Percentiles rank a stretch among this genome's conserved stretches.
phyloP scores from a whole-genome alignment of 1,140 invertebrate genomes.

The Telenomus remus region DNA sequence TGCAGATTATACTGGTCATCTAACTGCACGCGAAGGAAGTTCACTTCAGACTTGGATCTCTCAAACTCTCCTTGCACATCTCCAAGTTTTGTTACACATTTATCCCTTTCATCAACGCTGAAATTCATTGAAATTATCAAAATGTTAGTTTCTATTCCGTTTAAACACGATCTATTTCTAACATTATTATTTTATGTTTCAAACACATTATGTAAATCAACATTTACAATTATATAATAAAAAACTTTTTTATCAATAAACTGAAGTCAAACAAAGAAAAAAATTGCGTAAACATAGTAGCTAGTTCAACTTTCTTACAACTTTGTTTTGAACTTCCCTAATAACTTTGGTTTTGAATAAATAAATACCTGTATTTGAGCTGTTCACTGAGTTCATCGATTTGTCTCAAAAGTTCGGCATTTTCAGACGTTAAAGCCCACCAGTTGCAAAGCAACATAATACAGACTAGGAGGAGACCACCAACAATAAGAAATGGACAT shows the following conservation, averaged over 20 bases:
- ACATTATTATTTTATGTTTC: too few species aligned
- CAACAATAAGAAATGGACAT: constrained; percentile 74
- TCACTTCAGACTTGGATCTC: constrained; percentile 61
- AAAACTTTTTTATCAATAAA: not conserved
- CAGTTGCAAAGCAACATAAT: constrained; percentile 75
- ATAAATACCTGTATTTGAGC: constrained; percentile 69
- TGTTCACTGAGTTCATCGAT: constrained; percentile 74
- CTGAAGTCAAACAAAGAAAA: not conserved
- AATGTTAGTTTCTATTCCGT: too few species aligned
- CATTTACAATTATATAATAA: too few species aligned
- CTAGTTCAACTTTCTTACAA: too few species aligned
- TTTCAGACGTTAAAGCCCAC: constrained; percentile 75
- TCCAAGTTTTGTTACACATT: constrained; percentile 64
- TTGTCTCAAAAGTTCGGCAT: constrained; percentile 72
- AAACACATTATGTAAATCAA: too few species aligned
- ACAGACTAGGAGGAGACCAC: constrained; percentile 69
- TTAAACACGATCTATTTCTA: too few species aligned
- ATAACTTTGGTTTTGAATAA: too few species aligned
- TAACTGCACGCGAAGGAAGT: constrained; percentile 62
- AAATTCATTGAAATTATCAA: constrained; percentile 20
- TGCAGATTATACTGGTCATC: constrained; percentile 63
- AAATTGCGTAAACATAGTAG: too few species aligned
- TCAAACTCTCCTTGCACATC: constrained; percentile 63
- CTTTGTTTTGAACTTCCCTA: too few species aligned
- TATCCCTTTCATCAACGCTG: constrained; percentile 72